A percentile compares a stretch with the other conserved stretches of the same genome.
Evolutionary conservation across 2,888 invertebrate genomes (phyloP).

Genomic region (Vandiemenella viatica): DNA sequence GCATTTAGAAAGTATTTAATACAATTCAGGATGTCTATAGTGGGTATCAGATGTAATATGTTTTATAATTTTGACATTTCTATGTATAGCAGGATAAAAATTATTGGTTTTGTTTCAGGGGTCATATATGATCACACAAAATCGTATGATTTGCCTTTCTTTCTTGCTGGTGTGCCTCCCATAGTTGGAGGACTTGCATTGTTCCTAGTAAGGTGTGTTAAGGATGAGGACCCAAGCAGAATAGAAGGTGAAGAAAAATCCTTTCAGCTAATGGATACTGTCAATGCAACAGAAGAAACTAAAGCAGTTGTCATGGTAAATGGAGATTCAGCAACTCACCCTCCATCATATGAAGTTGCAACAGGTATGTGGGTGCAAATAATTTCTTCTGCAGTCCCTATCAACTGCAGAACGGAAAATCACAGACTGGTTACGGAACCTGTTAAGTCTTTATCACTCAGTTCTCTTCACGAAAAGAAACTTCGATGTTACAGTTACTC

Average conservation of each 20-base stretch:
- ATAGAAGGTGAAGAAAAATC: conserved; percentile 2
- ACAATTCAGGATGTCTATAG: too few species aligned
- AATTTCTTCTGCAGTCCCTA: conserved; percentile 2
- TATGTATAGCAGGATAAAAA: too few species aligned
- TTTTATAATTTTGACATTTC: too few species aligned
- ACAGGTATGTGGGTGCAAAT: conserved; percentile 13
- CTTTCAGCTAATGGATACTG: not conserved
- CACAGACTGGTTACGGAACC: conserved; percentile 5
- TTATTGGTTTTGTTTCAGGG: conserved; percentile 27
- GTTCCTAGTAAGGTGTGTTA: conserved; percentile 44
- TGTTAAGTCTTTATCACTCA: conserved; percentile 2
- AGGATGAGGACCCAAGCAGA: conserved; percentile 24
- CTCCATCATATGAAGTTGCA: conserved; percentile 5
- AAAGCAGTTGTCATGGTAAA: conserved; percentile 5
- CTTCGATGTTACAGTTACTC: conserved; percentile 8
- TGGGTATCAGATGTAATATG: too few species aligned
- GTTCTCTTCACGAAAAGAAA: not conserved
- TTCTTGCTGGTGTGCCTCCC: conserved; percentile 73
- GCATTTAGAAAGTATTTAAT: too few species aligned
- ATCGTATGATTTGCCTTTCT: conserved; percentile 60
- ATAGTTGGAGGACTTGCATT: conserved; percentile 60
- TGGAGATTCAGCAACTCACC: conserved; percentile 4
- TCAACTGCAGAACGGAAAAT: conserved; percentile 7
- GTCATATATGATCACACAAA: conserved; percentile 29
- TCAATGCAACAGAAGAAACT: conserved; percentile 2